A percentile compares a stretch with the other conserved stretches of the same genome.
Evolutionary conservation across 2,113 vertebrate species (phyloP).

Genomic region (Triplophysa tibetana): DNA sequence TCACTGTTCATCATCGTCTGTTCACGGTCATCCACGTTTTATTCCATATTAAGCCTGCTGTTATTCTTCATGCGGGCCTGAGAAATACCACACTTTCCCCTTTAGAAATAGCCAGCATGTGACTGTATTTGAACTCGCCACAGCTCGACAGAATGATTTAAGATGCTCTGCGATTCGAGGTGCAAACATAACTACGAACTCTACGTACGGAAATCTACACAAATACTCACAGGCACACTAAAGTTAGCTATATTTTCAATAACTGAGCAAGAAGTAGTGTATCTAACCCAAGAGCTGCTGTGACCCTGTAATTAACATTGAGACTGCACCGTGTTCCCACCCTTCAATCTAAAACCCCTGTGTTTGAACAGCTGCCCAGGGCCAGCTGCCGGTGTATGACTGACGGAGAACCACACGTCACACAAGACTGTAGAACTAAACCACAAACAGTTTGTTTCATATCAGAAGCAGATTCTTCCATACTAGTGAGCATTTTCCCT

Average conservation of each 20-base stretch:
- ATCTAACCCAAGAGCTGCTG: conserved; percentile 39
- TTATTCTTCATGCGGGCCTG: conserved; percentile 11
- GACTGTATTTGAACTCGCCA: conserved; percentile 1
- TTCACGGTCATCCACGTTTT: conserved; percentile 20
- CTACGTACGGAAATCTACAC: not conserved
- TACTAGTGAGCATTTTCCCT: not conserved
- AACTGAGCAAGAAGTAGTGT: conserved; percentile 22
- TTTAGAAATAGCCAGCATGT: conserved; percentile 7
- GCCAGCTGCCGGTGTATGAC: conserved; percentile 43
- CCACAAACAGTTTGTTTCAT: conserved; percentile 8
- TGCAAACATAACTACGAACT: not conserved
- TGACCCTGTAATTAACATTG: conserved; percentile 61
- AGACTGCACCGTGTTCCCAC: conserved; percentile 47
- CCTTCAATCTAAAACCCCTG: conserved; percentile 38
- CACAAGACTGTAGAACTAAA: conserved; percentile 24
- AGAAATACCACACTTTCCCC: conserved; percentile 34
- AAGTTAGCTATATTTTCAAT: conserved; percentile 3
- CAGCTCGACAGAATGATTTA: conserved; percentile 24
- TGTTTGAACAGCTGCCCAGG: conserved; percentile 59
- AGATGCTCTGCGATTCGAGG: not conserved
- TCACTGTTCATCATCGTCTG: conserved; percentile 6
- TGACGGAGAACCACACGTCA: conserved; percentile 38
- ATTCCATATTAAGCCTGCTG: conserved; percentile 19
- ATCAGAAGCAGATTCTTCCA: conserved; percentile 15
- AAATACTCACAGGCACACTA: not conserved